Percentiles rank a stretch among this genome's conserved stretches.
These are phyloP conservation scores for Fringilla coelebs DNA, from an alignment of 2,797 vertebrate genomes.

Conservation along the genomic window DNA sequence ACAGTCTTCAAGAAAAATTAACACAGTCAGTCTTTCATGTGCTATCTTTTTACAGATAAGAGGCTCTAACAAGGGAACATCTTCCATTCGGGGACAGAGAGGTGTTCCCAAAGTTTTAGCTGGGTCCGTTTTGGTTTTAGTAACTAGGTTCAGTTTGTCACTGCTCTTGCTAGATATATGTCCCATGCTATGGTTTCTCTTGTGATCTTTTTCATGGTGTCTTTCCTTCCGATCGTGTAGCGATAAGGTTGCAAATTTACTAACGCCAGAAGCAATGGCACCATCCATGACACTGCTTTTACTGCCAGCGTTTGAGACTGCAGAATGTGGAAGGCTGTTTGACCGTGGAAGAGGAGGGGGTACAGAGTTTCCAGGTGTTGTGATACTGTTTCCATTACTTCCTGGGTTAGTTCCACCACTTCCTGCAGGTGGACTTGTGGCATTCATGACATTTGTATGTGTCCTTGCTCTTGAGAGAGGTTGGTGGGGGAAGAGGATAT, in stretches of 20 bases:
- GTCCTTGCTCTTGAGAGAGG: conserved; percentile 95
- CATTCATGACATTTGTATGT: conserved; percentile 97
- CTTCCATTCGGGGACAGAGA: conserved; percentile 96
- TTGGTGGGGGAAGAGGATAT: conserved; percentile 95
- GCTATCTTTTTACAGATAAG: conserved; percentile 99
- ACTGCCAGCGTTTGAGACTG: conserved; percentile 83
- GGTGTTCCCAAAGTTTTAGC: conserved; percentile 95
- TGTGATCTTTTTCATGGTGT: conserved; percentile 96
- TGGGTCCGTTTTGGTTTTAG: conserved; percentile 93
- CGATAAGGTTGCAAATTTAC: conserved; percentile 94
- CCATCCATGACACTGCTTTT: conserved; percentile 86
- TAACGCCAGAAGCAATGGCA: conserved; percentile 89
- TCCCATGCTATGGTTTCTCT: conserved; percentile 98
- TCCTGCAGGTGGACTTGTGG: conserved; percentile 84
- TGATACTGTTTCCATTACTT: conserved; percentile 80
- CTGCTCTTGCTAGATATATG: conserved; percentile 99
- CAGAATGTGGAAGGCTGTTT: conserved; percentile 92
- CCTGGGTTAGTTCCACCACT: conserved; percentile 77
- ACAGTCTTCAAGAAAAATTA: conserved; percentile 99
- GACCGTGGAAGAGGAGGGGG: conserved; percentile 90
- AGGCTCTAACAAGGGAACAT: conserved; percentile 95
- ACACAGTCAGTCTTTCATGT: conserved; percentile 96
- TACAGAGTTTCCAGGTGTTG: conserved; percentile 81
- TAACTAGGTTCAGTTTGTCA: conserved; percentile 95
- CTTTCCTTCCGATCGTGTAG: conserved; percentile 96